These are phyloP conservation scores for Cantharis flavilabris DNA, from an alignment of 2,888 invertebrate genomes.

Conservation along the genomic window DNA sequence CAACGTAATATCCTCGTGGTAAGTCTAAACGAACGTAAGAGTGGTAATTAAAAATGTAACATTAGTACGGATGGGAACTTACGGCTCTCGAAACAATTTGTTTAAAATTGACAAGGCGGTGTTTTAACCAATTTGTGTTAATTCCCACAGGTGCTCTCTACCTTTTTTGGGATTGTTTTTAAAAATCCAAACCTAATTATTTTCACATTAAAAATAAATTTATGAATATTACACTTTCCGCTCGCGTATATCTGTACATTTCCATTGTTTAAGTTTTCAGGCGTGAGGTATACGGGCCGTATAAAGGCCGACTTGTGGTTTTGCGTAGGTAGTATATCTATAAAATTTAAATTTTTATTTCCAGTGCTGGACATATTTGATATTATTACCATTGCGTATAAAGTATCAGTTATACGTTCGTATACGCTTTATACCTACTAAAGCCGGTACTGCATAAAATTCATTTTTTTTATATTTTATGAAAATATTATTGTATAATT, in stretches of 20 bases:
- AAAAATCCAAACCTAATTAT: background rate
- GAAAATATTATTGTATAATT: background rate
- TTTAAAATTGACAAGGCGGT: background rate
- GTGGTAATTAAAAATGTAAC: background rate
- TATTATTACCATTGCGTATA: background rate
- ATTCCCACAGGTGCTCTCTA: background rate
- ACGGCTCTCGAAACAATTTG: background rate
- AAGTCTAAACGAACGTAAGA: background rate
- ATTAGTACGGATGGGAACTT: background rate
- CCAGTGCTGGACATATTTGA: background rate
- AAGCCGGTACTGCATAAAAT: too few species aligned
- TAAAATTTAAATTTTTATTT: background rate
- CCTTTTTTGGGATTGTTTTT: background rate
- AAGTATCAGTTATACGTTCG: background rate
- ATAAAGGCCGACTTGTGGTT: background rate
- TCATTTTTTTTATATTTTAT: too few species aligned
- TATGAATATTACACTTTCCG: background rate
- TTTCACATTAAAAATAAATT: background rate
- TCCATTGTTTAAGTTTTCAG: background rate
- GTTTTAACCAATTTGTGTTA: background rate
- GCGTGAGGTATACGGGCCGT: background rate
- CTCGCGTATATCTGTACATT: too few species aligned
- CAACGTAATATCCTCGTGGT: background rate
- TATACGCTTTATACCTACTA: too few species aligned
- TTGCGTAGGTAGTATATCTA: background rate